These are phyloP conservation scores for Paguma larvata DNA, from an alignment of 2,797 vertebrate genomes.

Conservation along the genomic window DNA sequence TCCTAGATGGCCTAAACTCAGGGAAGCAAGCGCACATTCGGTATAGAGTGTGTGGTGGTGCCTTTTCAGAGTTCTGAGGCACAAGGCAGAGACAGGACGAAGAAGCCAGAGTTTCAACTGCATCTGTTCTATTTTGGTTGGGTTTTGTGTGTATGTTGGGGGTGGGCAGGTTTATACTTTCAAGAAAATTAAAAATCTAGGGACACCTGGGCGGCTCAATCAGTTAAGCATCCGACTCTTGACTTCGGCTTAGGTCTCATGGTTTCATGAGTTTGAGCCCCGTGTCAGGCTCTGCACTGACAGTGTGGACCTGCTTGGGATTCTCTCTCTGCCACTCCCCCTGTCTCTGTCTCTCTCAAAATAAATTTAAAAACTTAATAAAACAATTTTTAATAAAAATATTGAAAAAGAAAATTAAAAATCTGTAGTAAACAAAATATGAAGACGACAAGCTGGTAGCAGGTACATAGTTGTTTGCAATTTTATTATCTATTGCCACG, in stretches of 20 bases:
- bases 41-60: not conserved
- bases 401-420: not conserved
- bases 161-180: not conserved
- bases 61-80: not conserved
- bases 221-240: too few species aligned
- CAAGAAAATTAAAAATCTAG: not conserved
- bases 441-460: not conserved
- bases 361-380: too few species aligned
- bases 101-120: constrained; percentile 13
- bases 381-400: too few species aligned
- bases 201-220: too few species aligned
- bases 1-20: not conserved
- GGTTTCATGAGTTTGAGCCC: too few species aligned
- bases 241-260: too few species aligned
- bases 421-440: not conserved
- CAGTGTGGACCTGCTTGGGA: too few species aligned
- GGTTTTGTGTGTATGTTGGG: not conserved
- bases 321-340: too few species aligned
- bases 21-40: not conserved
- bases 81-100: not conserved
- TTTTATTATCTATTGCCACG: not conserved
- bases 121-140: not conserved
- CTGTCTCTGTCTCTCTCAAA: too few species aligned
- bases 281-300: too few species aligned
- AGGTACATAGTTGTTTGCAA: not conserved